Percentiles rank a stretch among this genome's conserved stretches.
Conservation (phyloP, 37 sponge, comb jelly and placozoan genomes). For the Corticium candelabrum region DNA sequence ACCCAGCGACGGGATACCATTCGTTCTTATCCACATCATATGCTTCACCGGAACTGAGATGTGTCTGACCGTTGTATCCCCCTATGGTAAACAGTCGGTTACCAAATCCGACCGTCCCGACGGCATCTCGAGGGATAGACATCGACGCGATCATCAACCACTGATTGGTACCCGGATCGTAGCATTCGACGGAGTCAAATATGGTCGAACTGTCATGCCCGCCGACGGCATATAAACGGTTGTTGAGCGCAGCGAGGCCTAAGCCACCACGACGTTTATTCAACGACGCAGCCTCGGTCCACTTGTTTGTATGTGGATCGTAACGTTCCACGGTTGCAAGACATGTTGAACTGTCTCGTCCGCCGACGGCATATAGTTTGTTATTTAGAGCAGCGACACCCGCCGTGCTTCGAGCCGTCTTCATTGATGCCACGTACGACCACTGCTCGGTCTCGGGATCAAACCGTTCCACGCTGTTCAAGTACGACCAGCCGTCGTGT, state of each 20-base stretch:
- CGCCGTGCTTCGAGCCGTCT: conserved; percentile 54
- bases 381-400: conserved; percentile 57
- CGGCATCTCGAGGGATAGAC: conserved; percentile 46
- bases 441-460: conserved; percentile 54
- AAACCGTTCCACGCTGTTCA: conserved; percentile 68
- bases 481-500: conserved; percentile 75
- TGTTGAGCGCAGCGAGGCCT: conserved; percentile 40
- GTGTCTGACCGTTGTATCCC: conserved; percentile 56
- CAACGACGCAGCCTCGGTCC: conserved; percentile 52
- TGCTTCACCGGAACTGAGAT: conserved; percentile 58
- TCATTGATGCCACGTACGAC: conserved; percentile 56
- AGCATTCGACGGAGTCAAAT: conserved; percentile 47
- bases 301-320: conserved; percentile 64
- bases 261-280: conserved; percentile 48
- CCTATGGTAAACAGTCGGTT: conserved; percentile 67
- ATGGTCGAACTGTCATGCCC: conserved; percentile 44
- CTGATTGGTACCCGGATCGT: conserved; percentile 39
- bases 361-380: conserved; percentile 57
- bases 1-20: conserved; percentile 40
- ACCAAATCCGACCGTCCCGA: conserved; percentile 46
- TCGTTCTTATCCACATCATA: conserved; percentile 47
- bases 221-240: conserved; percentile 65
- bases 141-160: conserved; percentile 41
- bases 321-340: conserved; percentile 62
- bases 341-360: conserved; percentile 57